Percentiles rank a stretch among this genome's conserved stretches.
Evolutionary conservation across 2,888 invertebrate species (phyloP).

Genomic region (Chalcosyrphus nemorum): DNA sequence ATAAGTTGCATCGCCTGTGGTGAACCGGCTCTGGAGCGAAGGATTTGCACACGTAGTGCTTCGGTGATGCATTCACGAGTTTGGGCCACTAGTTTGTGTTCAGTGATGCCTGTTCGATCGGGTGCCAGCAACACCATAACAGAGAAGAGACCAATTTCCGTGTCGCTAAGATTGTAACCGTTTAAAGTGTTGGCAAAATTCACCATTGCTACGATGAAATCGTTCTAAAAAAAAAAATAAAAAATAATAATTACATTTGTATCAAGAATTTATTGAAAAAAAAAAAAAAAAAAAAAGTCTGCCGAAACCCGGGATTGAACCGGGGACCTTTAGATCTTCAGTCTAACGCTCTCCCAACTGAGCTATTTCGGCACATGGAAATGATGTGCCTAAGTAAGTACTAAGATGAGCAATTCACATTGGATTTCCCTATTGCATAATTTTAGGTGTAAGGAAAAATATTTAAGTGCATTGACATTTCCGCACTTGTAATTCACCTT

Average conservation of each 20-base stretch:
- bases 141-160: conserved; percentile 94
- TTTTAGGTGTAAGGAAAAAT: no score
- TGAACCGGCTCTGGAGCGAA: conserved; percentile 81
- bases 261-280: no score
- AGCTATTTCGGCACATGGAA: conserved; percentile 85
- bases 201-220: conserved; percentile 91
- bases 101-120: conserved; percentile 91
- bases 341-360: conserved; percentile 83
- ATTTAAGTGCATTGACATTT: no score
- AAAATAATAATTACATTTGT: neutral
- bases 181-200: conserved; percentile 90
- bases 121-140: conserved; percentile 92
- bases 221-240: conserved; percentile 84
- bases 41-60: conserved; percentile 91
- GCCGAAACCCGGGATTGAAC: conserved; percentile 73
- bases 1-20: conserved; percentile 82
- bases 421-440: neutral
- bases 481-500: no score
- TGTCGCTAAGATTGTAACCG: conserved; percentile 90
- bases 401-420: neutral
- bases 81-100: conserved; percentile 89
- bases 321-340: conserved; percentile 73
- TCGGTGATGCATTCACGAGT: conserved; percentile 92
- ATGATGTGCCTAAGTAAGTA: neutral
- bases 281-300: conserved; percentile 2